Evolutionary conservation across 2,797 vertebrate genomes (phyloP), one percentile per base, ranked within the genome.

Genomic region (Hipposideros larvatus): DNA sequence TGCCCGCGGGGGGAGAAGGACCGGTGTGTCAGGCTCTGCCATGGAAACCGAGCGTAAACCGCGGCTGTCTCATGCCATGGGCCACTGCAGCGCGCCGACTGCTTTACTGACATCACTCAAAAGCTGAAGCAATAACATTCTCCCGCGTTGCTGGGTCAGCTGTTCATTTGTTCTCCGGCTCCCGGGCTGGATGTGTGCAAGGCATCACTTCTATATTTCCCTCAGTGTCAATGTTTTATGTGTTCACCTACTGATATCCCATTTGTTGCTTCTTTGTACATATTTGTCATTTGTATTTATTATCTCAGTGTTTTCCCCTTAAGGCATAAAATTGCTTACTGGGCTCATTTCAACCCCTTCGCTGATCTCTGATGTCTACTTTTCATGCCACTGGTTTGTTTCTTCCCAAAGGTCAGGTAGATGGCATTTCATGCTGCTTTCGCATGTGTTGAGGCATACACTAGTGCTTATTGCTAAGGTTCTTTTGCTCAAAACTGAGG

Each of bases 201-300:
- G 97, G 94, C 96, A 97, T 98, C 96, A 53, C 96, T 91, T 97
- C 98, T 94, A n/a, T 21, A 4, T 21, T 74, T 97, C 97, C 91
- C 93, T 98, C 96, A 75, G 84, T 95, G 97, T 98, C 97, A 97
- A 97, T 96, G 98, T 98, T 97, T 97, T 98, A 96, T 95, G 96
- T 98, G 98, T 98, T 98, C 96, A 92, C 98, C 98, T 98, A 98
- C 98, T 98, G 98, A 98, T 98, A 98, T 98, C 97, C 97, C 97
- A 63, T 96, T 97, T 37, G 77, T 80, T 98, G 97, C 98, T 98
- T 98, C 98, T 98, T 98, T 99, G 98, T 99, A 99, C 98, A 98
- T 99, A 98, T 98, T 98, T 98, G 97, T 98, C 98, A 80, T 97
- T 98, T 98, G 98, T 99, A 99, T 98, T 98, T 98, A 98, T 98